A percentile compares a stretch with the other conserved stretches of the same genome.
phyloP scores from a whole-genome alignment of 2,797 vertebrate genomes.

The Sebastes iracundus region DNA sequence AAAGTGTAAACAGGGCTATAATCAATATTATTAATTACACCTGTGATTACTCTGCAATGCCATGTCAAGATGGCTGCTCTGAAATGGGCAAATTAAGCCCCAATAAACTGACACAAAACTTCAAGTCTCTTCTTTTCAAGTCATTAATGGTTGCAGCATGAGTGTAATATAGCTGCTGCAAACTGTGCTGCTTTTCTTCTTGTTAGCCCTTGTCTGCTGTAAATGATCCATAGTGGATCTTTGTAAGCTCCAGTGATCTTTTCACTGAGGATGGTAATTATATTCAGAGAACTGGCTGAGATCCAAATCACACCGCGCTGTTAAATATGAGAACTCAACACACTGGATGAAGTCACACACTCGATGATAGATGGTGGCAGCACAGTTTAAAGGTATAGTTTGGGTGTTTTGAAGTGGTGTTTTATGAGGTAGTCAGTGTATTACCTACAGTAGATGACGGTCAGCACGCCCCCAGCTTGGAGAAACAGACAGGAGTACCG shows the following conservation, averaged over 20 bases:
- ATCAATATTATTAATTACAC: too few relatives aligned
- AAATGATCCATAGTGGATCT: constrained; percentile 44
- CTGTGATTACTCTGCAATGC: too few relatives aligned
- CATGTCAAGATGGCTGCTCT: too few relatives aligned
- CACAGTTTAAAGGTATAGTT: not conserved
- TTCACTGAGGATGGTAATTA: not conserved
- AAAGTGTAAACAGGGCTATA: too few relatives aligned
- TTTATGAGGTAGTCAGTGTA: too few relatives aligned
- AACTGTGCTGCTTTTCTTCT: not conserved
- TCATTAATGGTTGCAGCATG: not conserved
- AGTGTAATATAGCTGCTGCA: not conserved
- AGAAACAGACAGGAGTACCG: too few relatives aligned
- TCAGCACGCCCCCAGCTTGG: too few relatives aligned
- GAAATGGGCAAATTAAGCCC: too few relatives aligned
- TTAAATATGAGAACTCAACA: constrained; percentile 32
- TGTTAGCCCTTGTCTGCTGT: constrained; percentile 16
- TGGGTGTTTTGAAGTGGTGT: too few relatives aligned
- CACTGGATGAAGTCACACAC: constrained; percentile 10
- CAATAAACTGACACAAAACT: not conserved
- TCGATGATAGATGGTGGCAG: not conserved
- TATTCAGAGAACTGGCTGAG: constrained; percentile 6
- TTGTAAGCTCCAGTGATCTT: constrained; percentile 27
- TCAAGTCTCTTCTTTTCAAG: too few relatives aligned
- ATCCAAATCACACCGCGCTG: constrained; percentile 18
- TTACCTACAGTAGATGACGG: too few relatives aligned